Base-by-base conservation (phyloP, 2,888 invertebrate species). In the Acanthosoma haemorrhoidale region DNA sequence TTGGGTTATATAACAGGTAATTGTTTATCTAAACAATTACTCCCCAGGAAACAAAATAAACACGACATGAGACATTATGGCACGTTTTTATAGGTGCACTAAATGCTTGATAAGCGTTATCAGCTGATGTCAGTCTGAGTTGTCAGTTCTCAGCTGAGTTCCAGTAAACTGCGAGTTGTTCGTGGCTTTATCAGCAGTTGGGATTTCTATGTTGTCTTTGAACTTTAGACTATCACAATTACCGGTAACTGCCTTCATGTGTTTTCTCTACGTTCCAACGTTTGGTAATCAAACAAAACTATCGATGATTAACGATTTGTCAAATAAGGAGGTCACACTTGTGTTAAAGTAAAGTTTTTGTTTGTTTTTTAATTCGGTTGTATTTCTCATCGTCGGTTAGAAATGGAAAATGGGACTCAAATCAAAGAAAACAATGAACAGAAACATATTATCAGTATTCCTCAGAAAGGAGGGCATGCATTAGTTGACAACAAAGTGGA, bases 381-480 rank as follows among this genome's bases (percentile, higher is more conserved):
- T 36, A 2, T 25, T 16, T 38, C 16, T 36, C 38, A 36, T 36
- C 21, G 31, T 38, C 18, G 4, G 3, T 25, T 16, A 18, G 38
- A 64, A 16, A 64, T 64, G 64, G 64, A 64, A 64, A 41, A 64
- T 64, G 64, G 39, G 25, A 29, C 64, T 13, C 39, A 13, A n/a
- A 41, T 25, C 29, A 31, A 64, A 64, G 29, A 29, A 25, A n/a
- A 25, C 8, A 16, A 8, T 11, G 18, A 61, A 61, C 29, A 13
- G 11, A 64, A 15, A 15, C 29, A 39, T n/a, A 34, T 59, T 32
- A 64, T 11, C 5, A 6, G 16, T n/a, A 11, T 39, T n/a, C 21
- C 29, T 4, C 11, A 25, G 11, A 64, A 29, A 36, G n/a, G n/a
- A 15, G 29, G n/a, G n/a, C 3, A 11, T 29, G 13, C 29, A 9